Evolutionary conservation across 2,888 invertebrate species (phyloP).

Genomic region (Agonopterix arenella): DNA sequence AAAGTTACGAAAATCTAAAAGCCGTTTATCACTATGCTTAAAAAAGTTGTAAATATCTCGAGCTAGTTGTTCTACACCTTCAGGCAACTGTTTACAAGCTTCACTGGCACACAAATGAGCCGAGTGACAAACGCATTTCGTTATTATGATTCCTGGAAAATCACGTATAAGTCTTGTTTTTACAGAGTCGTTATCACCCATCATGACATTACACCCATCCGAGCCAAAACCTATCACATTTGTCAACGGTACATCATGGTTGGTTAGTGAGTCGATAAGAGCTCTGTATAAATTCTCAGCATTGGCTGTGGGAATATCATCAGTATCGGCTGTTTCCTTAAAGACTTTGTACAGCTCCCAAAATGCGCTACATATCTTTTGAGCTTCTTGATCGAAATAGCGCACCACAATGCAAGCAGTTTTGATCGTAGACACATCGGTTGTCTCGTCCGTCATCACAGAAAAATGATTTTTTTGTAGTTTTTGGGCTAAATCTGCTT

Average conservation of each 20-base stretch:
- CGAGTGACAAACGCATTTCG: slow-evolving; percentile 34
- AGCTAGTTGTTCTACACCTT: slow-evolving; percentile 25
- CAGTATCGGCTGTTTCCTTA: no score
- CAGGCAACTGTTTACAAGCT: slow-evolving; percentile 27
- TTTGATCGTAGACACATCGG: slow-evolving; percentile 23
- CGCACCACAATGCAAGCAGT: slow-evolving; percentile 21
- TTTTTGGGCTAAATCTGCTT: slow-evolving; percentile 18
- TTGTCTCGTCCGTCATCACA: slow-evolving; percentile 25
- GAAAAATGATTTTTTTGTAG: slow-evolving; percentile 19
- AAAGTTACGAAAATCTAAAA: background rate
- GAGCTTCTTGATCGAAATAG: slow-evolving; percentile 16
- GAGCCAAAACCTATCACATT: slow-evolving; percentile 34
- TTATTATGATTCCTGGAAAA: slow-evolving; percentile 24
- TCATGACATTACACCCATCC: slow-evolving; percentile 31
- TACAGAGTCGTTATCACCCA: slow-evolving; percentile 27
- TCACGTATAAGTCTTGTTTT: slow-evolving; percentile 16
- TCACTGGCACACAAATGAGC: slow-evolving; percentile 26
- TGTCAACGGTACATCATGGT: background rate
- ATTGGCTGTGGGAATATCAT: slow-evolving; percentile 4
- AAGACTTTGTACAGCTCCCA: slow-evolving; percentile 14
- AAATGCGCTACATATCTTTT: slow-evolving; percentile 14
- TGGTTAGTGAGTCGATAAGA: background rate
- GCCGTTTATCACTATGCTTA: slow-evolving; percentile 16
- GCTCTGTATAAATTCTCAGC: slow-evolving; percentile 4
- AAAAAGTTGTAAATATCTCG: slow-evolving; percentile 26